Evolutionary conservation across 2,113 vertebrate genomes (phyloP).

Genomic region (Perca flavescens): DNA sequence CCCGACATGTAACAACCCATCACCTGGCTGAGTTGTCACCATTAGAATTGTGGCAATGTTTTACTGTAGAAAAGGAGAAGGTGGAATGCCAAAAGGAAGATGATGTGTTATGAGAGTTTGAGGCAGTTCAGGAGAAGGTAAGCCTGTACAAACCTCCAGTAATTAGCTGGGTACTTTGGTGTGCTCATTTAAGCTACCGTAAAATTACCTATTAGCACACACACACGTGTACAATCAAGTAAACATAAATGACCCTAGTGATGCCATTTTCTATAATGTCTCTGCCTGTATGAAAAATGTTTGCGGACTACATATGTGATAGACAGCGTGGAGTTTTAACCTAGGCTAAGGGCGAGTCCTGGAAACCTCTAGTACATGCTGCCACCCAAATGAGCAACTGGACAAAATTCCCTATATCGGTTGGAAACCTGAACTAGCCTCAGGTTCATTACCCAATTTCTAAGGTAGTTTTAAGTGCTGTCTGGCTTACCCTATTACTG

Average conservation of each 20-base stretch:
- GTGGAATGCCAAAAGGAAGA: not conserved
- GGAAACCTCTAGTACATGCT: not conserved
- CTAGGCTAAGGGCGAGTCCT: not conserved
- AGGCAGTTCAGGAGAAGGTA: not conserved
- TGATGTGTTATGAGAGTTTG: not conserved
- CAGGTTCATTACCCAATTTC: not conserved
- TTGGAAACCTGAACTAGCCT: slow-evolving; percentile 1
- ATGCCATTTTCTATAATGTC: not conserved
- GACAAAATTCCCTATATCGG: not conserved
- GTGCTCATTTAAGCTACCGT: no score
- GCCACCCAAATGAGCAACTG: not conserved
- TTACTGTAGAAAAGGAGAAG: not conserved
- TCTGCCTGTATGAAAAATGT: not conserved
- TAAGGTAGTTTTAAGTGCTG: not conserved
- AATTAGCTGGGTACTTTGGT: not conserved
- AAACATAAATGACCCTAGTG: not conserved
- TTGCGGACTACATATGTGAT: not conserved
- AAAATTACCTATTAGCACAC: no score
- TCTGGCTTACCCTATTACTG: not conserved
- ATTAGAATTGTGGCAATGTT: not conserved
- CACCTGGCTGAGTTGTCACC: not conserved
- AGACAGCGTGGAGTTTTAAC: not conserved
- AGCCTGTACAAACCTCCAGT: not conserved
- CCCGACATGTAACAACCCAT: not conserved
- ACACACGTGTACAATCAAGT: no score